Base-by-base conservation (phyloP, 2,888 invertebrate species). In the Oscheius onirici region DNA sequence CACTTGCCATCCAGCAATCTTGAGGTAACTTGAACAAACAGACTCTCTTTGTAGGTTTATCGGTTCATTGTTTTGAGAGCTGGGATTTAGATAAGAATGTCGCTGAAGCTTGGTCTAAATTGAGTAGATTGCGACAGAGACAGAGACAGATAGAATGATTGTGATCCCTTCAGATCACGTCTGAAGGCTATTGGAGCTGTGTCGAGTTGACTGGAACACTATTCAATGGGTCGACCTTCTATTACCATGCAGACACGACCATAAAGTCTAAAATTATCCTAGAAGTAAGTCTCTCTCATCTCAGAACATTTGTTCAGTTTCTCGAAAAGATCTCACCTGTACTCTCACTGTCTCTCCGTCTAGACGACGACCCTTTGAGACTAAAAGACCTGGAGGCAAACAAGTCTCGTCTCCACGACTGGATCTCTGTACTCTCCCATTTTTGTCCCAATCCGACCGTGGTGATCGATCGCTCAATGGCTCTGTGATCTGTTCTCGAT, bases 151-250 rank as follows among this genome's bases (percentile, higher is more conserved):
- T n/a, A 34, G 34, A 34, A 8, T 34, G 34, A 34, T 8, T 34
- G n/a, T 34, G 5, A 6, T 34, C 3, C 8, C 3, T 52, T 28
- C 28, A 63, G 63, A 24, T 63, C 1, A 34, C 46, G 6, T 63
- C 63, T 3, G 63, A 63, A n/a, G 63, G 63, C 2, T 63, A 63
- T 15, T 63, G 63, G 63, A 26, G 49, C 13, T 63, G 63, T 24
- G 63, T 49, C 17, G 63, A 63, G 17, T 1, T 63, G 8, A 46
- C 10, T 26, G 63, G 63, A 1, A 3, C n/a, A 2, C 34, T 63
- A 8, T 15, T 15, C 28, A 26, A 63, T 26, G 63, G 49, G 2
- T 22, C 46, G 15, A 24, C 13, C 11, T n/a, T 63, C 24, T 63
- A 63, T 17, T 63, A 63, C 34, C 63, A 63, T 26, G 63, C 63